Conservation (phyloP, 2,113 vertebrate genomes). For the Dasyornis broadbenti region DNA sequence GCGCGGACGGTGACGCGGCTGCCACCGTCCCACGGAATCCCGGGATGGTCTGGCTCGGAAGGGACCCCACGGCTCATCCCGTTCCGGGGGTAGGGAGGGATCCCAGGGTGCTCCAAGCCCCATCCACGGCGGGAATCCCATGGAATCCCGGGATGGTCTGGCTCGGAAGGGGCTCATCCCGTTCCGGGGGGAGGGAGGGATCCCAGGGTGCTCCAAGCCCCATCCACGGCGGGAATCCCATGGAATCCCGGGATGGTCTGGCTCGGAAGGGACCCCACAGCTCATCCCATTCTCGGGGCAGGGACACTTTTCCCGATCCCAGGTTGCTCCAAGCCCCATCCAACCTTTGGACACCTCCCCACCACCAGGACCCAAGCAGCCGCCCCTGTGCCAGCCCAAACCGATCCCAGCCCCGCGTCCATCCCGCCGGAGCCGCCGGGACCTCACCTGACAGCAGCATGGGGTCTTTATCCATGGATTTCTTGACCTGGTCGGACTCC, state of each 20-base stretch:
- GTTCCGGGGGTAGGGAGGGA: rapidly evolving
- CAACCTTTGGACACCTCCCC: background rate
- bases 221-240: background rate
- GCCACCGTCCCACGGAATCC: background rate
- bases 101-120: background rate
- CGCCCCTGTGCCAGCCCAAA: background rate
- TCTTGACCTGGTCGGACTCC: conserved; percentile 94
- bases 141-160: too few relatives aligned
- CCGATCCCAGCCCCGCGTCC: too few relatives aligned
- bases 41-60: too few relatives aligned
- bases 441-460: conserved; percentile 92
- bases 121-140: too few relatives aligned
- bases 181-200: too few relatives aligned
- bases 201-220: too few relatives aligned
- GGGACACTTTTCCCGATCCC: background rate
- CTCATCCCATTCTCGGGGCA: background rate
- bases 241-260: background rate
- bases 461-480: conserved; percentile 89
- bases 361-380: rapidly evolving
- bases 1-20: too few relatives aligned
- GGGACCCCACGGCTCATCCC: background rate
- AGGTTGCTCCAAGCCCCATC: rapidly evolving
- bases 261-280: background rate
- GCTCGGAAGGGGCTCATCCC: too few relatives aligned
- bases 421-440: rapidly evolving